Evolutionary conservation across 2,113 vertebrate genomes (phyloP).

Genomic region (Gallinago paraguaiae): DNA sequence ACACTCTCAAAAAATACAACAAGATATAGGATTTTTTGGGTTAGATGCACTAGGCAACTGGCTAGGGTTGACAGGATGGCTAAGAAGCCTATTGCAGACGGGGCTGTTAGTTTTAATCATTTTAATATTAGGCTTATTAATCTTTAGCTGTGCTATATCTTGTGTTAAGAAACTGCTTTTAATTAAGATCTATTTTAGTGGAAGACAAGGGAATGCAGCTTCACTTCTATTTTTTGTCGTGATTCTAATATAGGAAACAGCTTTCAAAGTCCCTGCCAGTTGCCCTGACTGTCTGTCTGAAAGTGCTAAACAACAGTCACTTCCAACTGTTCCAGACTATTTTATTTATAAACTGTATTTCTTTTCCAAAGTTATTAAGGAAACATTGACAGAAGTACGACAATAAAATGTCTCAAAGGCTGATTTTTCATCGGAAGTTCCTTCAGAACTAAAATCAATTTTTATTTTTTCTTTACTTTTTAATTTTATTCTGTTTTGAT

Average conservation of each 20-base stretch:
- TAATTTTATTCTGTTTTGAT: not conserved
- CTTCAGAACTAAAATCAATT: not conserved
- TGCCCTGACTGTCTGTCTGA: constrained; percentile 68
- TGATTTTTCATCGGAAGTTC: not conserved
- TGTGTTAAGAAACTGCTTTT: no score
- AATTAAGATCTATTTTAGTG: constrained; percentile 36
- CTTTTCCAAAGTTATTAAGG: not conserved
- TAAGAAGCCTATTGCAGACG: no score
- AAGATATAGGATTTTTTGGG: no score
- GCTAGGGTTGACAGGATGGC: no score
- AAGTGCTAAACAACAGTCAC: constrained; percentile 67
- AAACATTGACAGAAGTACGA: not conserved
- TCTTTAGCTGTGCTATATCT: no score
- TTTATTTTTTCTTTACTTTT: not conserved
- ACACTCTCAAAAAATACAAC: no score
- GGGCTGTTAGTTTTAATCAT: no score
- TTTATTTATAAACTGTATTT: not conserved
- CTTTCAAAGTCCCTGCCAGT: constrained; percentile 69
- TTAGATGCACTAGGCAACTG: no score
- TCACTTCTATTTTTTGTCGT: constrained; percentile 63
- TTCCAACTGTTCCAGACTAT: constrained; percentile 65
- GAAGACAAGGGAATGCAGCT: constrained; percentile 49
- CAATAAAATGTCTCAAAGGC: not conserved
- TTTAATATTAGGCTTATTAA: no score
- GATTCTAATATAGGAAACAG: constrained; percentile 67